Conservation (phyloP, 2,797 vertebrate genomes). For the Petrocephalus schoutedeni region DNA sequence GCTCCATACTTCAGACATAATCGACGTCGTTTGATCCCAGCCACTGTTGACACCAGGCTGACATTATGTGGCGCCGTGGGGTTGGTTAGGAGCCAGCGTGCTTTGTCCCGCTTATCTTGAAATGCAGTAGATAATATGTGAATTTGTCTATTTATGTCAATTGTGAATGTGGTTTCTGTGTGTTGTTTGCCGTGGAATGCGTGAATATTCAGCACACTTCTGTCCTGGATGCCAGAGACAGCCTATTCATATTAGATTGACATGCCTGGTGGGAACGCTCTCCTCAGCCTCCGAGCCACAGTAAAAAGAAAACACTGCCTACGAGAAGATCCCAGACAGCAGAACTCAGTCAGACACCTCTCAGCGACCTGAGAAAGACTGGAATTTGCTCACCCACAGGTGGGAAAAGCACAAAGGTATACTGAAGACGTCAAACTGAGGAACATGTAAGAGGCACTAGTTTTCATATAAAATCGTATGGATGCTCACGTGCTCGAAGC, state of each 20-base stretch:
- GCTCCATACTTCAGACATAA: neutral
- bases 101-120: neutral
- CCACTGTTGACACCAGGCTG: neutral
- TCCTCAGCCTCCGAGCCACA: neutral
- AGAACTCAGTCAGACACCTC: neutral
- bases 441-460: neutral
- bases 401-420: neutral
- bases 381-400: neutral
- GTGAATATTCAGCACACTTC: neutral
- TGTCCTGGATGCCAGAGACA: neutral
- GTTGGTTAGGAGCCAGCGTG: neutral
- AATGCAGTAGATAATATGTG: neutral
- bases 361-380: neutral
- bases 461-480: neutral
- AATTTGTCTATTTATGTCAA: neutral
- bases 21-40: neutral
- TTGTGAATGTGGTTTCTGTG: neutral
- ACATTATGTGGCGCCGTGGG: neutral
- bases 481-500: constrained; percentile 79
- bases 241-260: neutral
- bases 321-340: neutral
- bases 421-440: neutral
- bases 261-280: neutral
- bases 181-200: neutral
- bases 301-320: neutral